Evolutionary conservation across 2,797 vertebrate species (phyloP).

Genomic region (Perodicticus potto): DNA sequence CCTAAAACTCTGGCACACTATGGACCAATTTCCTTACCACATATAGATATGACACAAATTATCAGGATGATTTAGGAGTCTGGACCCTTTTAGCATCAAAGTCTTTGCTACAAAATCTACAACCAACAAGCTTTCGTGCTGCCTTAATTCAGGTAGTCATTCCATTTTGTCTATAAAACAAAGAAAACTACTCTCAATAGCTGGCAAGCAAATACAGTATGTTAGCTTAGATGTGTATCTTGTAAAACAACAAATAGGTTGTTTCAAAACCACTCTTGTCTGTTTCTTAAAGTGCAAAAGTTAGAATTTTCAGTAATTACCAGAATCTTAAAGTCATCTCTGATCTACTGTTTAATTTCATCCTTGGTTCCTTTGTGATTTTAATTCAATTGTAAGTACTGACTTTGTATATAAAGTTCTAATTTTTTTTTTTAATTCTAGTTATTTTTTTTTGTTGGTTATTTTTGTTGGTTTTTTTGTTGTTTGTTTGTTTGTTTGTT

Average conservation of each 20-base stretch:
- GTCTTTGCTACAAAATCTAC: background rate
- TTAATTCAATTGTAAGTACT: background rate
- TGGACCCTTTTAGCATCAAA: background rate
- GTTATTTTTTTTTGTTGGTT: too few species aligned
- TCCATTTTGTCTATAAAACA: background rate
- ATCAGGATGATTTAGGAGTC: background rate
- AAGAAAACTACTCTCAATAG: background rate
- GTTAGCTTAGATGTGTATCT: background rate
- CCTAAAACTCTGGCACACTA: background rate
- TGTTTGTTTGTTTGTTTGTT: too few species aligned
- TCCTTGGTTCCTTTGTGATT: background rate
- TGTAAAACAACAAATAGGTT: background rate
- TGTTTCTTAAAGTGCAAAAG: background rate
- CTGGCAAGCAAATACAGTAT: background rate
- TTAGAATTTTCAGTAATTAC: background rate
- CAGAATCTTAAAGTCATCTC: background rate
- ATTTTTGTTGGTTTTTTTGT: too few species aligned
- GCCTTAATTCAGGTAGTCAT: background rate
- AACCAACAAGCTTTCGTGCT: background rate
- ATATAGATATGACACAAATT: background rate
- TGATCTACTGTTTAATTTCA: background rate
- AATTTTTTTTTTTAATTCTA: too few species aligned
- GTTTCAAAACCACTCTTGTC: background rate
- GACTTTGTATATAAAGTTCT: background rate
- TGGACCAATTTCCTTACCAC: background rate